Evolutionary conservation across 2,113 vertebrate species (phyloP).

Genomic region (Axis porcinus): DNA sequence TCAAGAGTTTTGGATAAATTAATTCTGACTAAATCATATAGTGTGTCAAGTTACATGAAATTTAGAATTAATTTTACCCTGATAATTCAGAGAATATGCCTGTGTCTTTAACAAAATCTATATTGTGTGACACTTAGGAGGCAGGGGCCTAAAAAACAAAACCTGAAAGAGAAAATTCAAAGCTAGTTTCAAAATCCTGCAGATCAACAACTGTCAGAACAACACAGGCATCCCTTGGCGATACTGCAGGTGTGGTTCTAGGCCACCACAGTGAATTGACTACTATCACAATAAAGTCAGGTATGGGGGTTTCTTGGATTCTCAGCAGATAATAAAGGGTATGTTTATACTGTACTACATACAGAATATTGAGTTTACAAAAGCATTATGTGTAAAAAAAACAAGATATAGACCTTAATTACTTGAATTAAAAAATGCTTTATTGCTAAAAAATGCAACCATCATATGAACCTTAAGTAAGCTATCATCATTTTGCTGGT

Average conservation of each 20-base stretch:
- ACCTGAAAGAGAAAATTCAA: not conserved
- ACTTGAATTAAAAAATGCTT: not conserved
- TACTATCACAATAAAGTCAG: not conserved
- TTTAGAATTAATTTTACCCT: not conserved
- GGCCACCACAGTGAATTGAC: rapidly evolving
- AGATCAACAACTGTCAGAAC: not conserved
- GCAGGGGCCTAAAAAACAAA: not conserved
- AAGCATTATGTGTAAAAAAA: not conserved
- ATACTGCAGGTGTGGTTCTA: not conserved
- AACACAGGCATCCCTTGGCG: not conserved
- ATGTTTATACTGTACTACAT: not conserved
- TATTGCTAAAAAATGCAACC: not conserved
- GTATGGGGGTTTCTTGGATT: not conserved
- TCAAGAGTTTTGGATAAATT: not conserved
- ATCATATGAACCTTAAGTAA: not conserved
- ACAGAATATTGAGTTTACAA: not conserved
- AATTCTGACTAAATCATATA: not conserved
- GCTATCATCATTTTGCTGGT: not conserved
- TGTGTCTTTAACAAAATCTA: not conserved
- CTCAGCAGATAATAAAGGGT: no score
- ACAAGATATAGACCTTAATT: not conserved
- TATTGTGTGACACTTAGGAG: not conserved
- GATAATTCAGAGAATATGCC: not conserved
- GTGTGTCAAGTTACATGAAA: not conserved
- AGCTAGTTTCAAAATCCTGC: not conserved